Evolutionary conservation across 2,113 vertebrate species (phyloP), one percentile per base, ranked within the genome.

Genomic region (Ophthalmolycus amberensis): DNA sequence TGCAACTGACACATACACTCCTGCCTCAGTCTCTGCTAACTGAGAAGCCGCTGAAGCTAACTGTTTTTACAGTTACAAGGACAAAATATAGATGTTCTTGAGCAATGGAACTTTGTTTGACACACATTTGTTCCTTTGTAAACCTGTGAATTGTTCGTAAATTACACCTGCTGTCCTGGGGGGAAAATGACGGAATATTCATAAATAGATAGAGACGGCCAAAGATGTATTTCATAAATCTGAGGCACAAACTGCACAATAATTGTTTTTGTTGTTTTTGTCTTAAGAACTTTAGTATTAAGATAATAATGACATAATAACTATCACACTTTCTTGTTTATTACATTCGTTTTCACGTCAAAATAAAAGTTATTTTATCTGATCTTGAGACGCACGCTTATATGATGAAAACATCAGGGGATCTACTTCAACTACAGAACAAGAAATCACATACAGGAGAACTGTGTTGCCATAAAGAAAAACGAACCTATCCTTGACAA

Each of bases 1-100:
- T 68, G 72, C 80, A 90, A 54, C 63, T 11, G 82, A 83, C 79
- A 71, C 80, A 83, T 62, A 77, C 83, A 70, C 62, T 85, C 75
- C 50, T 60, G 71, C 79, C 71, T 89, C 56, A 37, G 64, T 77
- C 34, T 56, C 44, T 37, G 56, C 50, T 29, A 54, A 66, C 75
- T 27, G 68, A 83, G 75, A 71, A 58, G 71, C 58, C 69, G 74
- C 62, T 68, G 68, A 52, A 77, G 64, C 46, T 65, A 54, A 25
- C 27, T 2, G 27, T 29, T 29, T 29, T 29, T 29, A 29, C 27
- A 29, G 29, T 29, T 29, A 29, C 29, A 29, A 6, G 59, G 59
- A 27, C 14, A 60, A 40, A 56, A 64, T 0, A 72, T 38, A 37
- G 25, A 50, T 52, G 42, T 46, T 79, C 16, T 42, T 75, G 37